Base-by-base conservation (phyloP, 2,797 vertebrate species). In the Schizopygopsis malacanthus region DNA sequence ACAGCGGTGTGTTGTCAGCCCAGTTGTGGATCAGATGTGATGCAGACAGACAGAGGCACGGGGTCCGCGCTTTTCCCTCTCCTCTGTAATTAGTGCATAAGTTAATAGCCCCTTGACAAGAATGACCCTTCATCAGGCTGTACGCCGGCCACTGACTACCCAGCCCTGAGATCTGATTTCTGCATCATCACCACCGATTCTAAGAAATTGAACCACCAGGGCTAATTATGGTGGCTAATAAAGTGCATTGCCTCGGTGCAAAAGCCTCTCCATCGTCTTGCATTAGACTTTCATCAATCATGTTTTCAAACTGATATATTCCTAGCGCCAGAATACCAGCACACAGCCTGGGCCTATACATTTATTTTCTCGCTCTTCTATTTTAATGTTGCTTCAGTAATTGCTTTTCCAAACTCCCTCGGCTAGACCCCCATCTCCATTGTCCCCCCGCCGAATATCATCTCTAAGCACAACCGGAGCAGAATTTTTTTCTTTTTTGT, bases 201-300 rank as follows among this genome's bases (percentile, higher is more conserved):
- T 95, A 97, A 97, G 97, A 96, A 98, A 97, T 97, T 97, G 96
- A 95, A 95, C 95, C 95, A 95, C 95, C 95, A 94, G 93, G 81
- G 96, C 97, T 99, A 98, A 99, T 99, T 98, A 98, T 96, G 95
- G 96, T 92, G 95, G 95, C 97, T 98, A 97, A 98, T 98, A 97
- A 98, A 98, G 96, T 97, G 95, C 96, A 96, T 96, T 96, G 97
- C 97, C 97, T 97, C 95, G 94, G 95, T 90, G 91, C 71, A 96
- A 95, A 92, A 97, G 96, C 96, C 94, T 95, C 96, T 96, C 96
- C 94, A 96, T 99, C 98, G 95, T 92, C 94, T 97, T 92, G 91
- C 95, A 97, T 99, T 98, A 98, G 96, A 96, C 94, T 96, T 96
- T 97, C 96, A 96, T 96, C 95, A 96, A 95, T 99, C 98, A 98